A percentile compares a stretch with the other conserved stretches of the same genome.
Conservation (phyloP, 2,113 vertebrate species). For the Trogon surrucura region DNA sequence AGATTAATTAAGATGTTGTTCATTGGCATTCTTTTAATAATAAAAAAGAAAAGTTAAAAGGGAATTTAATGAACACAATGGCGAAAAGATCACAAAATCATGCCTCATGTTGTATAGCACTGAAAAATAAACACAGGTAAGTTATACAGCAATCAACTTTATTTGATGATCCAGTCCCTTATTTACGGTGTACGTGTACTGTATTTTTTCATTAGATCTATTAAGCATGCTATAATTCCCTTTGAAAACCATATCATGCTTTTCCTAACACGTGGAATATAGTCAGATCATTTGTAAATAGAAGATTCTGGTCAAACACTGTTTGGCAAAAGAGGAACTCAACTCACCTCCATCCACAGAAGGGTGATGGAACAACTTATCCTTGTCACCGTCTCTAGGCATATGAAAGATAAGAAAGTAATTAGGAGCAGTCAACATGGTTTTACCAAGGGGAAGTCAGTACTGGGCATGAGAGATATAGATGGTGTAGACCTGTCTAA, state of each 20-base stretch:
- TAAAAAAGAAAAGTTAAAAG: not conserved
- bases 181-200: not conserved
- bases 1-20: not conserved
- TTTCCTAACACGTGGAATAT: not conserved
- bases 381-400: too few species aligned
- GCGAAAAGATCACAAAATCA: not conserved
- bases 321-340: too few species aligned
- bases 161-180: not conserved
- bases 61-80: not conserved
- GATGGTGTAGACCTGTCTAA: too few species aligned
- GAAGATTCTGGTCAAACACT: not conserved
- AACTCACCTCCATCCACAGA: too few species aligned
- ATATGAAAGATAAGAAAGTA: too few species aligned
- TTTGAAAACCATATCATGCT: not conserved
- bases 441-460: too few species aligned
- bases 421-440: too few species aligned
- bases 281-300: not conserved
- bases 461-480: too few species aligned
- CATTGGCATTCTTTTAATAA: not conserved
- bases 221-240: not conserved
- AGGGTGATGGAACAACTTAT: too few species aligned
- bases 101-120: not conserved
- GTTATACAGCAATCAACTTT: not conserved
- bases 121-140: not conserved
- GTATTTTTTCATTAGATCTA: not conserved